Conservation (phyloP, 2,888 invertebrate species). For the Pseudococcus viburni region DNA sequence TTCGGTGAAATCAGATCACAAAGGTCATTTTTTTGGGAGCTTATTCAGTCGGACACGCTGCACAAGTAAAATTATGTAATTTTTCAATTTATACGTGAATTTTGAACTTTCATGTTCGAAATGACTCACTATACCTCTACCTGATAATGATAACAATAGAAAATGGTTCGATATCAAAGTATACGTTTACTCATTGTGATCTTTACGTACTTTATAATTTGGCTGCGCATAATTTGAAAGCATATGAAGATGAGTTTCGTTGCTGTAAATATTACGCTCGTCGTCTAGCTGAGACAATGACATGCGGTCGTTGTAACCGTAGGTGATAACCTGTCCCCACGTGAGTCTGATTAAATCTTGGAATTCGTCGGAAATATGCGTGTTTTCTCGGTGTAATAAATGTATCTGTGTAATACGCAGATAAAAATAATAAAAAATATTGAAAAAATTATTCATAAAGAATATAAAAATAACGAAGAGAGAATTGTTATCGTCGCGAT, state of each 20-base stretch:
- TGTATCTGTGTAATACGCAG: not conserved
- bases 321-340: constrained; percentile 36
- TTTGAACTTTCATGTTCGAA: too few relatives aligned
- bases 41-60: too few relatives aligned
- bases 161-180: too few relatives aligned
- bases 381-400: constrained; percentile 6
- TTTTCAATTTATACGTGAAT: too few relatives aligned
- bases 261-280: not conserved
- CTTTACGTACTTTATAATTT: not conserved
- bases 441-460: not conserved
- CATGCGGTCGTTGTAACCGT: not conserved
- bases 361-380: not conserved
- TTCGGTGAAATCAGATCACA: too few relatives aligned
- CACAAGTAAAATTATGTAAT: too few relatives aligned
- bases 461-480: not conserved
- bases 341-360: constrained; percentile 32
- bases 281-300: constrained; percentile 9
- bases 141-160: too few relatives aligned
- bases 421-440: not conserved
- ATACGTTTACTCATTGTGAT: too few relatives aligned
- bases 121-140: too few relatives aligned
- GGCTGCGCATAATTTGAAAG: not conserved
- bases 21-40: too few relatives aligned
- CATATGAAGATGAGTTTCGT: not conserved
- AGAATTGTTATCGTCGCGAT: not conserved